Percentiles rank a stretch among this genome's conserved stretches.
Conservation (phyloP, 2,888 invertebrate species). For the Hydroisotoma schaefferi region DNA sequence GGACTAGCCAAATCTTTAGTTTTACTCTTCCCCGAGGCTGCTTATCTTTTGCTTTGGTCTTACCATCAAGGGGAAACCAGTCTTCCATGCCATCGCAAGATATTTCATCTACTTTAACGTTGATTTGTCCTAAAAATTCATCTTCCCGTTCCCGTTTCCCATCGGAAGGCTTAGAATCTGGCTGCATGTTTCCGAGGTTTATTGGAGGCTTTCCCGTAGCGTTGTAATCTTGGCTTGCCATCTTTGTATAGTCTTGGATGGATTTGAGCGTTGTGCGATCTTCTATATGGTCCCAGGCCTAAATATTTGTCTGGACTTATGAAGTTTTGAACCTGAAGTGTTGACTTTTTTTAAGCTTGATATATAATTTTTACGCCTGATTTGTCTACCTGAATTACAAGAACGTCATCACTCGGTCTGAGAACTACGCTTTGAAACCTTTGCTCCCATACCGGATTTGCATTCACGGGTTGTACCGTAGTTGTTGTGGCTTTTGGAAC, state of each 20-base stretch:
- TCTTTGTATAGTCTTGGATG: background rate
- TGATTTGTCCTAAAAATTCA: slow-evolving; percentile 41
- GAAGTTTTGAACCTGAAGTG: too few species aligned
- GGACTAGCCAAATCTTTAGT: slow-evolving; percentile 42
- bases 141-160: too few species aligned
- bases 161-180: background rate
- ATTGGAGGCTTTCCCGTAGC: too few species aligned
- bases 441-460: slow-evolving; percentile 42
- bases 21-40: slow-evolving; percentile 30
- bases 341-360: too few species aligned
- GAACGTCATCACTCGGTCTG: slow-evolving; percentile 38
- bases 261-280: slow-evolving; percentile 9
- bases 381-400: slow-evolving; percentile 40
- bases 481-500: slow-evolving; percentile 37
- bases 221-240: background rate
- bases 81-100: slow-evolving; percentile 34
- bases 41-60: slow-evolving; percentile 26
- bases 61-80: slow-evolving; percentile 22
- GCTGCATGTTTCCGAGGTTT: background rate
- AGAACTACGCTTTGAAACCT: slow-evolving; percentile 42
- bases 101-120: slow-evolving; percentile 32
- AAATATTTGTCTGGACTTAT: too few species aligned
- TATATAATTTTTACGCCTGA: background rate
- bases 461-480: slow-evolving; percentile 23
- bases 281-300: slow-evolving; percentile 42